Conservation (phyloP, 2,113 vertebrate genomes). For the Melanostigma gelatinosum region DNA sequence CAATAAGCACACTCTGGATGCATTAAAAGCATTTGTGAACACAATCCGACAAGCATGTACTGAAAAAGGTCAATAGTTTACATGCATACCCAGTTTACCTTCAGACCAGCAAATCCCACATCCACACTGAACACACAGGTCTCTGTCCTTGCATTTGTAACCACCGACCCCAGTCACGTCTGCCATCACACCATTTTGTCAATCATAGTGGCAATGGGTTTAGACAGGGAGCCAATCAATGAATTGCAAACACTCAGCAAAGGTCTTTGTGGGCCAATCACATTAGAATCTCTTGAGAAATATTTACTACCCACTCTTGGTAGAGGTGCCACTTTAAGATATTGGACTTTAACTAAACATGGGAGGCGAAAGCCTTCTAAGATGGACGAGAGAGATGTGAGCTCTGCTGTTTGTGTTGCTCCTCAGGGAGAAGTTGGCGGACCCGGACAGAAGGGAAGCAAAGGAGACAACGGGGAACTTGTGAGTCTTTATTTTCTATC, state of each 20-base stretch:
- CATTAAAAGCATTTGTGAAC: conserved; percentile 2
- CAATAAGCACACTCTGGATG: neutral
- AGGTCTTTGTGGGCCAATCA: conserved; percentile 73
- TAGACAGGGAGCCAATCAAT: conserved; percentile 74
- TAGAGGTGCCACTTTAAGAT: conserved; percentile 69
- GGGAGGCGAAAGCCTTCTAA: conserved; percentile 25
- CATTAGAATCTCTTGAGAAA: conserved; percentile 73
- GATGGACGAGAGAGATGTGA: conserved; percentile 52
- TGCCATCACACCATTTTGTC: conserved; percentile 58
- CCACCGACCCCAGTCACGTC: conserved; percentile 60
- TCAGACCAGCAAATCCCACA: conserved; percentile 23
- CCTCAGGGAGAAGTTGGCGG: conserved; percentile 96
- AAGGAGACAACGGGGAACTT: conserved; percentile 96
- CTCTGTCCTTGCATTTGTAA: conserved; percentile 68
- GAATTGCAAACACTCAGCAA: conserved; percentile 74
- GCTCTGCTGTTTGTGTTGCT: conserved; percentile 51
- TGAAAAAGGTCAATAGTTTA: neutral
- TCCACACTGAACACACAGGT: conserved; percentile 26
- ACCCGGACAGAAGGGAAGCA: conserved; percentile 96
- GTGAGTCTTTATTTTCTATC: conserved; percentile 81
- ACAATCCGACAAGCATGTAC: conserved; percentile 6
- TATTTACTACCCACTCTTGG: conserved; percentile 59
- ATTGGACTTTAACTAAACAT: conserved; percentile 39
- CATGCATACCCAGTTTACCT: conserved; percentile 24
- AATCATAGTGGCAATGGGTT: conserved; percentile 72